Percentiles rank a stretch among this genome's conserved stretches.
phyloP scores from a whole-genome alignment of 2,888 invertebrate species.

The Oligia latruncula region DNA sequence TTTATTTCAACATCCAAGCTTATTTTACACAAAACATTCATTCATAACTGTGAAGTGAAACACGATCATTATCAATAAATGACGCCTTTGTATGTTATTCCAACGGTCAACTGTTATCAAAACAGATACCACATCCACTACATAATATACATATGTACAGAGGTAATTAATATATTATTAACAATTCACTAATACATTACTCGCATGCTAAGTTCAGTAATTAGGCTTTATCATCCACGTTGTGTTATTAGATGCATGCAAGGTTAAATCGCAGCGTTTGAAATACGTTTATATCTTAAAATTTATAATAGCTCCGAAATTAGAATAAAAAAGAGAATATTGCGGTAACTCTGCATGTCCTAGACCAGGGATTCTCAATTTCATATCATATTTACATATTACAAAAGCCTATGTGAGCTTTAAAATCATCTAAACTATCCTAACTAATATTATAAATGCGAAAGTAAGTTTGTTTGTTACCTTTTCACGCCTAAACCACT shows the following conservation, averaged over 20 bases:
- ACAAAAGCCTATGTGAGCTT: neutral
- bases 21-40: slow-evolving; percentile 5
- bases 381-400: no score
- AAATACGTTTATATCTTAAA: slow-evolving; percentile 6
- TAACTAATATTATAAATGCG: no score
- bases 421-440: no score
- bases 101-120: slow-evolving; percentile 77
- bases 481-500: no score
- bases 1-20: neutral
- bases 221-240: slow-evolving; percentile 39
- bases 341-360: neutral
- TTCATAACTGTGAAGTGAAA: slow-evolving; percentile 25
- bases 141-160: slow-evolving; percentile 42
- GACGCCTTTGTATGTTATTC: slow-evolving; percentile 38
- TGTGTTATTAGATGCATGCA: slow-evolving; percentile 54
- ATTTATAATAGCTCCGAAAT: neutral
- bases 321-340: neutral
- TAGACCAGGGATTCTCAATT: neutral
- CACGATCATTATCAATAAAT: slow-evolving; percentile 39
- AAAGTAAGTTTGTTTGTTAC: no score
- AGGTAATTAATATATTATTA: slow-evolving; percentile 39
- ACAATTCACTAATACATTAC: slow-evolving; percentile 56
- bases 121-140: slow-evolving; percentile 71
- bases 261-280: slow-evolving; percentile 38
- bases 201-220: slow-evolving; percentile 46